Conservation (phyloP, 2,888 invertebrate species). For the Thalpophila matura region DNA sequence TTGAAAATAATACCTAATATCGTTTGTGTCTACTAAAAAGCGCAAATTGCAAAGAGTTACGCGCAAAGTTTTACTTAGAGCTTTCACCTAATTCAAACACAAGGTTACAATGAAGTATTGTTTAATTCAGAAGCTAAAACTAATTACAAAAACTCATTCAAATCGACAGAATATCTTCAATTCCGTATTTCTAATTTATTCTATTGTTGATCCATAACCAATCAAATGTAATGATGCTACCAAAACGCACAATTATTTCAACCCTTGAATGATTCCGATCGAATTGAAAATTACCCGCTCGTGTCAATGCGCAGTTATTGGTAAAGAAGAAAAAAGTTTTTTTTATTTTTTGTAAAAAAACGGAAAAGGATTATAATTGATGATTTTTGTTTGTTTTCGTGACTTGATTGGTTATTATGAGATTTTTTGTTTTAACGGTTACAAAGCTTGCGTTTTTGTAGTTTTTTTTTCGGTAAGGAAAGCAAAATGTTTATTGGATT, state of each 20-base stretch:
- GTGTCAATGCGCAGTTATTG: constrained; percentile 53
- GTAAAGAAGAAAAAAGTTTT: constrained; percentile 27
- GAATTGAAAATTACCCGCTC: constrained; percentile 55
- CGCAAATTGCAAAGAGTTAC: too few species aligned
- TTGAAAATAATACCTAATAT: too few species aligned
- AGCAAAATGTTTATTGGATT: neutral
- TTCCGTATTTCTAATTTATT: constrained; percentile 33
- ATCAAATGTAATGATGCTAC: constrained; percentile 55
- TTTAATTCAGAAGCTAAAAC: neutral
- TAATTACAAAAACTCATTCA: neutral
- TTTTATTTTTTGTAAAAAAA: constrained; percentile 3
- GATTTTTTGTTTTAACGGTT: constrained; percentile 39
- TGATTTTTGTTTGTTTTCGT: constrained; percentile 52
- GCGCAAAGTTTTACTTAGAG: too few species aligned
- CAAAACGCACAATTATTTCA: constrained; percentile 57
- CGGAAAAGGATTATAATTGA: constrained; percentile 36
- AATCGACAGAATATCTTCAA: constrained; percentile 25
- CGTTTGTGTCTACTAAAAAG: too few species aligned
- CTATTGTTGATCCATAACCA: constrained; percentile 54
- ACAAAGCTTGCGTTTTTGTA: neutral
- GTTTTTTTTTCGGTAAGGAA: neutral
- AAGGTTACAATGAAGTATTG: too few species aligned
- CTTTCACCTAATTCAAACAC: too few species aligned
- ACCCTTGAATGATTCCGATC: constrained; percentile 62
- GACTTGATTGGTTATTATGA: constrained; percentile 34